These are phyloP conservation scores for Dasysyrphus albostriatus DNA, from an alignment of 2,888 invertebrate genomes.

Conservation along the genomic window DNA sequence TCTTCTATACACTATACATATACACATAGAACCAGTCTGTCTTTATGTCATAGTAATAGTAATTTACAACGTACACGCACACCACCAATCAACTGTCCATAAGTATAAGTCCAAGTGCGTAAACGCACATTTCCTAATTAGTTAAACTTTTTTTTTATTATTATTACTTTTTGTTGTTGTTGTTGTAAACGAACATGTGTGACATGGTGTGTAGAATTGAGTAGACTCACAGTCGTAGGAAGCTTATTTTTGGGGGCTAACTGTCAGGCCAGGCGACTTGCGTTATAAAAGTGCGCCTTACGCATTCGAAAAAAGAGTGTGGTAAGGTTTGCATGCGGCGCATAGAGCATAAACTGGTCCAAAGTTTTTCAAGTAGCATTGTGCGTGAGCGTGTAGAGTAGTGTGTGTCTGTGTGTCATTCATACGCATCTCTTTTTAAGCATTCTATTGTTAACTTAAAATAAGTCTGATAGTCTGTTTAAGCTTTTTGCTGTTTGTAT, in stretches of 20 bases:
- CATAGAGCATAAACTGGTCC: slow-evolving; percentile 45
- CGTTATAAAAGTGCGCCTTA: slow-evolving; percentile 50
- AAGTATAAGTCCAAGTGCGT: slow-evolving; percentile 48
- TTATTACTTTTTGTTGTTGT: background rate
- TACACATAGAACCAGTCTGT: slow-evolving; percentile 16
- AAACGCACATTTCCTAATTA: slow-evolving; percentile 72
- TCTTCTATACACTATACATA: background rate
- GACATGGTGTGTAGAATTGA: background rate
- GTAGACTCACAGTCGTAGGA: slow-evolving; percentile 8
- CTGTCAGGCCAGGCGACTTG: slow-evolving; percentile 57
- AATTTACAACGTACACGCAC: slow-evolving; percentile 26
- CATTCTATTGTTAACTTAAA: slow-evolving; percentile 8
- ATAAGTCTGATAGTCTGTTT: background rate
- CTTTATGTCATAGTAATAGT: slow-evolving; percentile 32
- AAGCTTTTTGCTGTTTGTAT: slow-evolving; percentile 27
- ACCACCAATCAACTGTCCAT: slow-evolving; percentile 1
- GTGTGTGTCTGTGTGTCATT: slow-evolving; percentile 27
- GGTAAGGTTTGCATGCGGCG: slow-evolving; percentile 61
- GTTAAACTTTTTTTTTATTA: slow-evolving; percentile 45
- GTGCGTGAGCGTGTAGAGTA: slow-evolving; percentile 28
- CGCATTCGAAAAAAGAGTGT: slow-evolving; percentile 64
- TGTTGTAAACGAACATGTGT: slow-evolving; percentile 13
- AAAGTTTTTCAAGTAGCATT: slow-evolving; percentile 1
- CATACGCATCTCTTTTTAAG: slow-evolving; percentile 25
- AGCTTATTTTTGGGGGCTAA: slow-evolving; percentile 51